Evolutionary conservation across 2,888 invertebrate genomes (phyloP).

Genomic region (Cataglyphis cursor): DNA sequence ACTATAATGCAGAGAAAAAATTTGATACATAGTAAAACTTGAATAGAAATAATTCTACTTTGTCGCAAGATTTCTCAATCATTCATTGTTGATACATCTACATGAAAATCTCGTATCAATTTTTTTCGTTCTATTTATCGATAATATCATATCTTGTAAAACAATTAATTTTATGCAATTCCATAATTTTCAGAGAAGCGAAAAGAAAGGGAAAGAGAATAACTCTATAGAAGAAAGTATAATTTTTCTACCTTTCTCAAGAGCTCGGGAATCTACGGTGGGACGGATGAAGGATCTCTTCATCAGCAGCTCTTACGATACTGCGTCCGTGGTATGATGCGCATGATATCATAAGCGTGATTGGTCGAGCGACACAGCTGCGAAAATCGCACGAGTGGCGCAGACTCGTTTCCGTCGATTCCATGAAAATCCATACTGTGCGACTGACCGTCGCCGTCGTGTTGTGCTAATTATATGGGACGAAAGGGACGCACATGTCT

Average conservation of each 20-base stretch:
- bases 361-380: constrained; percentile 58
- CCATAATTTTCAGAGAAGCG: background rate
- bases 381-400: constrained; percentile 75
- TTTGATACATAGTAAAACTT: background rate
- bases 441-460: constrained; percentile 26
- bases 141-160: background rate
- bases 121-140: background rate
- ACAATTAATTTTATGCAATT: background rate
- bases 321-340: constrained; percentile 44
- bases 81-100: background rate
- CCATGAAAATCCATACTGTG: constrained; percentile 82
- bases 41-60: background rate
- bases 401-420: constrained; percentile 75
- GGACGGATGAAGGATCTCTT: constrained; percentile 2
- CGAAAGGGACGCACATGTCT: background rate
- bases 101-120: background rate
- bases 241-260: constrained; percentile 14
- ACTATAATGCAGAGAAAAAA: background rate
- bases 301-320: constrained; percentile 33
- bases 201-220: background rate
- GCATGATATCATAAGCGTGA: constrained; percentile 54
- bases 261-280: background rate
- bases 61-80: background rate
- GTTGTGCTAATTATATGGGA: constrained; percentile 20
- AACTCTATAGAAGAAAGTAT: background rate